Percentiles rank a stretch among this genome's conserved stretches.
Evolutionary conservation across 2,113 vertebrate genomes (phyloP).

Genomic region (Centrocercus urophasianus): DNA sequence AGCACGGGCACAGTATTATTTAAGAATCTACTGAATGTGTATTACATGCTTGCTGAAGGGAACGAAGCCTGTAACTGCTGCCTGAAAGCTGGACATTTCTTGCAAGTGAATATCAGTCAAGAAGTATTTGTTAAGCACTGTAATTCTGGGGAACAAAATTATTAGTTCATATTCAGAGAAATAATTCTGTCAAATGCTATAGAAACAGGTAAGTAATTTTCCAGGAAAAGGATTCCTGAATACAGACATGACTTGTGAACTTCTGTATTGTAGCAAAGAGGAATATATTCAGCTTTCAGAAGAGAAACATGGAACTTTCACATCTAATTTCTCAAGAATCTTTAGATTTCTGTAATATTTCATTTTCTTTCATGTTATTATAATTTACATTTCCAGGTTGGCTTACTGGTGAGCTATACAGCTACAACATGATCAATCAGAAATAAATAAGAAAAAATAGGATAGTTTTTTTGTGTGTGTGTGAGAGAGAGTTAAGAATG

Average conservation of each 20-base stretch:
- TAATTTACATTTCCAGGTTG: not conserved
- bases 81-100: not conserved
- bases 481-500: accelerated
- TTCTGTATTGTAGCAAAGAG: not conserved
- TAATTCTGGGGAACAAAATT: constrained; percentile 1
- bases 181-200: not conserved
- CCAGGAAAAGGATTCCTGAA: not conserved
- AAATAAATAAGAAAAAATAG: not conserved
- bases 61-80: not conserved
- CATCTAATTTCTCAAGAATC: not conserved
- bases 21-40: not conserved
- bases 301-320: not conserved
- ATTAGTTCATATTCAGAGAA: not conserved
- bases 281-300: not conserved
- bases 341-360: not conserved
- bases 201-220: not conserved
- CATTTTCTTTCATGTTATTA: not conserved
- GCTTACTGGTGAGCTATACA: not conserved
- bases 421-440: not conserved
- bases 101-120: not conserved
- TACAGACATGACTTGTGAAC: not conserved
- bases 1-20: not conserved
- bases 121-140: not conserved
- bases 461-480: not conserved
- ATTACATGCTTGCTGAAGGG: not conserved